Conservation (phyloP, 1,140 invertebrate genomes). For the Paramacrobiotus metropolitanus region DNA sequence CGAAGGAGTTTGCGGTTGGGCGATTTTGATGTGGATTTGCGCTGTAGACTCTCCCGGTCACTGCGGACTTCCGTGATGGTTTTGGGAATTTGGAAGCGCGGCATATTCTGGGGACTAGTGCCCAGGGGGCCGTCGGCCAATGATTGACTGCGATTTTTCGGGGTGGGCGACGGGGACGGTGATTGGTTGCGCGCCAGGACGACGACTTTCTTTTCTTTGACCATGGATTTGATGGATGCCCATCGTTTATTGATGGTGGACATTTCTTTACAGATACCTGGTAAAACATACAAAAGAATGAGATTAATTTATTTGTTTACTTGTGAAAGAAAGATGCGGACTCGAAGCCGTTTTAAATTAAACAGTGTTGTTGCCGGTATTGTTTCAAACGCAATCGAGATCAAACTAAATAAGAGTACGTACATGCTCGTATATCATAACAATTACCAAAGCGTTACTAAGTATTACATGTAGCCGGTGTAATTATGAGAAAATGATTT, state of each 20-base stretch:
- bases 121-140: not conserved
- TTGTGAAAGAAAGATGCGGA: no score
- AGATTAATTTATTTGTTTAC: no score
- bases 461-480: no score
- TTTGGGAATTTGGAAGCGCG: not conserved
- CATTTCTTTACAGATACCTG: no score
- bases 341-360: no score
- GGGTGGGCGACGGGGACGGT: not conserved
- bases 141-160: not conserved
- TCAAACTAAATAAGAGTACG: no score
- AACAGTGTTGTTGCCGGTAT: no score
- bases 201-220: not conserved
- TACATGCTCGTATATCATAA: no score
- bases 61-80: not conserved
- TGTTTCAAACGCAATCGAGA: no score
- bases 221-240: not conserved
- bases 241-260: constrained; percentile 3
- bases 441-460: no score
- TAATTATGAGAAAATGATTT: no score
- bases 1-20: constrained; percentile 2
- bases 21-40: not conserved
- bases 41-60: not conserved
- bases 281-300: no score
- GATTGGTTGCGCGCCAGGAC: not conserved
- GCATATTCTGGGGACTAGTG: not conserved